These are phyloP conservation scores for Varanus salvator DNA, from an alignment of 2,113 vertebrate genomes.

Conservation along the genomic window DNA sequence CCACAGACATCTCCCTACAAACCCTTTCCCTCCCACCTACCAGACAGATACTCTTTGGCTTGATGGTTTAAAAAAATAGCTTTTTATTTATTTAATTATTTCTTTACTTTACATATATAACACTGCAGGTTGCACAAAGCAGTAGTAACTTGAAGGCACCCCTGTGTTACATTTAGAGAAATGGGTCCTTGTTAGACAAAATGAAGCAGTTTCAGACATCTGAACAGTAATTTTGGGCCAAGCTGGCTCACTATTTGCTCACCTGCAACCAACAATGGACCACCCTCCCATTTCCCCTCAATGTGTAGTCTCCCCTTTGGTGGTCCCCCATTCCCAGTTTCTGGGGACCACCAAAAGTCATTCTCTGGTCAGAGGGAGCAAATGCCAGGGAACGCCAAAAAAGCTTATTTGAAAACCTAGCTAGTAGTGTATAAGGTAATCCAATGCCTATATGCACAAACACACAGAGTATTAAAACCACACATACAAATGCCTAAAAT, in stretches of 20 bases:
- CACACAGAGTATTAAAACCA: slow-evolving; percentile 73
- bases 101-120: slow-evolving; percentile 59
- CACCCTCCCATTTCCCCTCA: neutral
- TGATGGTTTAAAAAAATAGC: slow-evolving; percentile 43
- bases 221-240: slow-evolving; percentile 30
- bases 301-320: slow-evolving; percentile 15
- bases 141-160: slow-evolving; percentile 73
- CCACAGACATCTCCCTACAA: slow-evolving; percentile 56
- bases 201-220: slow-evolving; percentile 36
- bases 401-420: slow-evolving; percentile 78
- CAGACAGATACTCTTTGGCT: slow-evolving; percentile 77
- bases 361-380: slow-evolving; percentile 42
- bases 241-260: slow-evolving; percentile 34
- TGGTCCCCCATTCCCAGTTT: neutral
- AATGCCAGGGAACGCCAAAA: slow-evolving; percentile 63
- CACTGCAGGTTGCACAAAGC: slow-evolving; percentile 68
- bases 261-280: slow-evolving; percentile 47
- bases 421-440: slow-evolving; percentile 72
- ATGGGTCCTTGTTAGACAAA: slow-evolving; percentile 50
- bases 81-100: neutral
- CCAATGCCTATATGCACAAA: slow-evolving; percentile 75
- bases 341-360: slow-evolving; percentile 33
- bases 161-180: slow-evolving; percentile 59
- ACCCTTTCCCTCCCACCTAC: slow-evolving; percentile 47
- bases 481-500: slow-evolving; percentile 68